Base-by-base conservation (phyloP, 2,113 vertebrate genomes). In the Gnathonemus longibarbis region DNA sequence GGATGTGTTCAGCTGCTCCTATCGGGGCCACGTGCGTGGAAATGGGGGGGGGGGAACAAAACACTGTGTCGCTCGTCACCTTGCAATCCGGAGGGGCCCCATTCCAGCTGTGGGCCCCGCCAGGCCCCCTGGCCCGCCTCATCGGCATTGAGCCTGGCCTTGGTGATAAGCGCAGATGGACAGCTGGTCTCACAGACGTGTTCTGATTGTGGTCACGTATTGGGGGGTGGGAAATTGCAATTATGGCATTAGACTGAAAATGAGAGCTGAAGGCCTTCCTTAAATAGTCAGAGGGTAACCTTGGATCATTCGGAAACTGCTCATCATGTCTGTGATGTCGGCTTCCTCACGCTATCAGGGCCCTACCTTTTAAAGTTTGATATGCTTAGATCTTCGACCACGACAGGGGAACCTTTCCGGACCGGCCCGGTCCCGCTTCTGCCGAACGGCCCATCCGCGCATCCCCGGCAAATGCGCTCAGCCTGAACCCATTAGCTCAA, bases 401-500 rank as follows among this genome's bases (percentile, higher is more conserved):
- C 10, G n/a, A 2, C 24, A 2, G 9, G 5, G 31, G 8, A 58
- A 19, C 52, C 21, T 27, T 0, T 48, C 46, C 8, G 58, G 39
- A 80, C 88, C 7, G 21, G 35, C 21, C 83, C 8, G 10, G 21
- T 52, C 21, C 27, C 9, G 48, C 39, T 91, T 92, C 56, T 88
- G 92, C 91, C 88, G 86, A 87, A 91, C 87, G 87, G 84, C 92
- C 90, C 91, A 42, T 92, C 42, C 77, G 49, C 90, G 87, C 90
- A 91, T 74, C 85, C 91, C 86, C 93, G 74, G 90, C 91, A 94
- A 92, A 93, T 87, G 56, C 84, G 92, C 90, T 94, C 94, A 95
- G 94, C 95, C 93, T 95, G 95, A 95, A 95, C 92, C 94, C 92
- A 96, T 95, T 95, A 95, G 90, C 91, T 92, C 87, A 94, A 96